Evolutionary conservation across 2,113 vertebrate genomes (phyloP).

Genomic region (Colinus virginianus): DNA sequence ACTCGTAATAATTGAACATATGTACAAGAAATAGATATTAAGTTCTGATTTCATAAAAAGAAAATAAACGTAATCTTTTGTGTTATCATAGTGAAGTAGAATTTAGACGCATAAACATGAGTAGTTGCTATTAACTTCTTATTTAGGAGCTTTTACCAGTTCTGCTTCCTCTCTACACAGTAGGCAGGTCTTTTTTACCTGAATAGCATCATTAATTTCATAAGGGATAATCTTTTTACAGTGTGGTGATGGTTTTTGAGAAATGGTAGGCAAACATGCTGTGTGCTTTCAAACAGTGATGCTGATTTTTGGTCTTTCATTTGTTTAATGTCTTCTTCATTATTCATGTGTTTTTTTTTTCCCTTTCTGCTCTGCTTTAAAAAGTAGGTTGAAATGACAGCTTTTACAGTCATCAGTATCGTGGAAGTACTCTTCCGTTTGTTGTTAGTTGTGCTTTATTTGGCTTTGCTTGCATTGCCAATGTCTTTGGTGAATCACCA

Average conservation of each 20-base stretch:
- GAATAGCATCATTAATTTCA: background rate
- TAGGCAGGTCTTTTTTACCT: background rate
- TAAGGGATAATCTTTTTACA: background rate
- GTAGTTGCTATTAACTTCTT: background rate
- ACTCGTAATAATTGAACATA: background rate
- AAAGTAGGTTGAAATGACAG: background rate
- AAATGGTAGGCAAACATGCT: background rate
- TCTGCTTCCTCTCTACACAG: background rate
- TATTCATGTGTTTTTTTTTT: background rate
- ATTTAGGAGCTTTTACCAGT: background rate
- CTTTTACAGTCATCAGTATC: background rate
- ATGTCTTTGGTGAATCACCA: background rate
- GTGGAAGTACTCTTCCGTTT: background rate
- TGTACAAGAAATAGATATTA: background rate
- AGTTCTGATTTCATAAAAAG: background rate
- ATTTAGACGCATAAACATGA: background rate
- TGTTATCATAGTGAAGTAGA: background rate
- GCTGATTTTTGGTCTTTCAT: background rate
- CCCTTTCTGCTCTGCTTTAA: background rate
- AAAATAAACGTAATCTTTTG: background rate
- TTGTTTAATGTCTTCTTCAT: background rate
- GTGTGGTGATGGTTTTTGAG: background rate
- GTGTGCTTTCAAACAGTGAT: background rate
- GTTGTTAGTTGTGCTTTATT: background rate
- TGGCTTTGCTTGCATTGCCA: background rate